Evolutionary conservation across 1,140 invertebrate genomes (phyloP).

Genomic region (Ceratina japonica): DNA sequence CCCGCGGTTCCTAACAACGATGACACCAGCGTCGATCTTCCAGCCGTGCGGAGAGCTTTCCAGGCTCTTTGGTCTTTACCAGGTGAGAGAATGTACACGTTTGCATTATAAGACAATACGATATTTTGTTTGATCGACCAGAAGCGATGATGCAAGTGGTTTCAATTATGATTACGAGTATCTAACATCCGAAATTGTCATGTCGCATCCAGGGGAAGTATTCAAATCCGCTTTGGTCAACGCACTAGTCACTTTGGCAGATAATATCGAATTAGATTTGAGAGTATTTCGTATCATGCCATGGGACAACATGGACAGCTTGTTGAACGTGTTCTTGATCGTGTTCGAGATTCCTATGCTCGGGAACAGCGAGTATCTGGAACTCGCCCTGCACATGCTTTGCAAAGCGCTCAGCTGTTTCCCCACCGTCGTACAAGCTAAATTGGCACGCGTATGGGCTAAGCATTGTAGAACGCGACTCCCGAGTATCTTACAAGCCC

Average conservation of each 20-base stretch:
- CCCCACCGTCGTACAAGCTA: constrained; percentile 88
- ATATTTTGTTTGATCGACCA: too few species aligned
- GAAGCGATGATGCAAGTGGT: neutral
- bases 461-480: constrained; percentile 85
- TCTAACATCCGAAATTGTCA: neutral
- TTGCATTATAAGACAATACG: too few species aligned
- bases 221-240: constrained; percentile 89
- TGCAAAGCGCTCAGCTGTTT: constrained; percentile 89
- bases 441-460: constrained; percentile 89
- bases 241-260: constrained; percentile 87
- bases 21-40: constrained; percentile 81
- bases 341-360: constrained; percentile 93
- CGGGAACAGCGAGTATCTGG: constrained; percentile 89
- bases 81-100: constrained; percentile 67
- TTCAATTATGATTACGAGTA: neutral
- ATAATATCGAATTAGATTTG: constrained; percentile 87
- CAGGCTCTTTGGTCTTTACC: constrained; percentile 79
- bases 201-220: constrained; percentile 73
- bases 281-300: constrained; percentile 79
- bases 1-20: constrained; percentile 78
- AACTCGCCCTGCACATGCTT: constrained; percentile 89
- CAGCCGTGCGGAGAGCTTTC: constrained; percentile 84
- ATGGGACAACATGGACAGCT: constrained; percentile 76
- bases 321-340: constrained; percentile 90
- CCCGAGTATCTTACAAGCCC: constrained; percentile 86